Conservation (phyloP, 2,888 invertebrate genomes). For the Agapostemon virescens region DNA sequence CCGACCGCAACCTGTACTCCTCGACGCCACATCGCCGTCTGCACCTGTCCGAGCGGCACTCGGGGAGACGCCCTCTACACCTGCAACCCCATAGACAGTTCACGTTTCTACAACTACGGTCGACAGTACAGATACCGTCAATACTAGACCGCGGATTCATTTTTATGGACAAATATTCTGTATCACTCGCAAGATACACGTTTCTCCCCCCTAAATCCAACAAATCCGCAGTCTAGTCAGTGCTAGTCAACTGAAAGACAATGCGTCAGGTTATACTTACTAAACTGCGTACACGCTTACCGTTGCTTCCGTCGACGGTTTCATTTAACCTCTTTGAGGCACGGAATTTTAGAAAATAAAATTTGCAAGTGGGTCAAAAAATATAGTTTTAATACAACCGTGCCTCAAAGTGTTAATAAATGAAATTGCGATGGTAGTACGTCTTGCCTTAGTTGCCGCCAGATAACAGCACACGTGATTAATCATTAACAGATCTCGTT, state of each 20-base stretch:
- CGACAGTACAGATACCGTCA: slow-evolving; percentile 48
- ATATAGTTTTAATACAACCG: too few relatives aligned
- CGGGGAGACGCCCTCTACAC: slow-evolving; percentile 83
- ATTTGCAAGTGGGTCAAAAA: too few relatives aligned
- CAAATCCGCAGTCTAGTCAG: slow-evolving; percentile 7
- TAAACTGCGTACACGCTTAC: background rate
- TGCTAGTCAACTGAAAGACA: background rate
- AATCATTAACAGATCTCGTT: background rate
- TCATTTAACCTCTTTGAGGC: too few relatives aligned
- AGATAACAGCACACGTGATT: background rate
- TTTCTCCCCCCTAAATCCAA: too few relatives aligned
- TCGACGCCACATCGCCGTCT: slow-evolving; percentile 90
- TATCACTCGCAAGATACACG: too few relatives aligned
- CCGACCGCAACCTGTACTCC: slow-evolving; percentile 88
- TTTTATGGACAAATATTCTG: too few relatives aligned
- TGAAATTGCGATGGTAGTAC: background rate
- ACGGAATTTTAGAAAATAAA: too few relatives aligned
- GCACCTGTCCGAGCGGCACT: slow-evolving; percentile 88
- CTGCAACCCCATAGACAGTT: slow-evolving; percentile 79
- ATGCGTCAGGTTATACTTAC: background rate
- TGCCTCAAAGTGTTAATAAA: too few relatives aligned
- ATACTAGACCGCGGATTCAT: slow-evolving; percentile 7
- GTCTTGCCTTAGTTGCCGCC: background rate
- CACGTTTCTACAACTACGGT: slow-evolving; percentile 49
- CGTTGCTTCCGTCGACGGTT: background rate